Evolutionary conservation across 2,888 invertebrate species (phyloP), one percentile per base, ranked within the genome.

Genomic region (Aleiodes testaceus): DNA sequence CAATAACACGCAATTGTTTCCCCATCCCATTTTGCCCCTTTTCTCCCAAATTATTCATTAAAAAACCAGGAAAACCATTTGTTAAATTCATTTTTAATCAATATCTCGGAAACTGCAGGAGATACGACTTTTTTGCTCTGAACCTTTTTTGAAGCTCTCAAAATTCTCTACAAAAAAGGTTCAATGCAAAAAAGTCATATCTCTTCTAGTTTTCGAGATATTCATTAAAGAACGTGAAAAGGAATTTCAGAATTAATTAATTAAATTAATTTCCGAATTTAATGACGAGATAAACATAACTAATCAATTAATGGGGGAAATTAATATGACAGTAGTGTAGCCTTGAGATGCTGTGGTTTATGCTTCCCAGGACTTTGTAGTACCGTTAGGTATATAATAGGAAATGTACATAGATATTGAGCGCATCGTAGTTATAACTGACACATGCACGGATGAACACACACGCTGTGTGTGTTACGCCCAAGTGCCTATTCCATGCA

Each of bases 331-430:
- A 68, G 47, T 49, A 59, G 59, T 61, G 18, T 59, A 68, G 16
- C 59, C 45, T 36, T 53, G 55, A 11, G 36, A 36, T 59, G 36
- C 59, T 59, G 36, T 36, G 52, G 22, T 55, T 44, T 61, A 18
- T 47, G 50, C 61, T 59, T 68, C 61, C 65, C 70, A 49, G 67
- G 68, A 45, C 65, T 73, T 73, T 66, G 45, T 36, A 59, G 72
- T 66, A 67, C 75, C 75, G 75, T 75, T 75, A 73, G 61, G n/a
- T 69, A 9, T 42, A 59, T 59, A 59, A 59, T 73, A 55, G 69
- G 53, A 42, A 44, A 66, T 20, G 59, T 26, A 55, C 26, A 18
- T 26, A 11, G 30, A 47, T 52, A 66, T 42, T 66, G 53, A 44
- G 52, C 44, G 49, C 42, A 52, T 50, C 26, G 30, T 52, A 53